These are phyloP conservation scores for Holacanthus passer DNA, from an alignment of 2,113 vertebrate genomes.

Conservation along the genomic window DNA sequence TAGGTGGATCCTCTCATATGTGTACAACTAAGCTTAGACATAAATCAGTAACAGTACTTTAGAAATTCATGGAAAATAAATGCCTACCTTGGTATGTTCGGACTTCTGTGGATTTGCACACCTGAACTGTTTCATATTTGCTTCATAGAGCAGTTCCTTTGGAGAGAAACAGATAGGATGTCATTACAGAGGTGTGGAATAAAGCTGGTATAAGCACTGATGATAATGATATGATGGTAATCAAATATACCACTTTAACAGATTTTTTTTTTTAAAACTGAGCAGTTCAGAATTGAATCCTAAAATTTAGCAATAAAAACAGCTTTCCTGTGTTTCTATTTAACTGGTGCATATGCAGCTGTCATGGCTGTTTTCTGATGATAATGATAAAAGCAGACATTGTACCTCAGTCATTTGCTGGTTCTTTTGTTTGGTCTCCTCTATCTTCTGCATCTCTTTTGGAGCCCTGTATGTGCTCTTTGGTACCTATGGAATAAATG, in stretches of 20 bases:
- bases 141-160: slow-evolving; percentile 85
- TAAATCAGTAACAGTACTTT: not conserved
- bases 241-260: not conserved
- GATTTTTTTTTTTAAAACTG: not conserved
- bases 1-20: not conserved
- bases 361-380: not conserved
- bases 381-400: slow-evolving; percentile 11
- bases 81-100: slow-evolving; percentile 80
- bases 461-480: slow-evolving; percentile 85
- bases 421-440: slow-evolving; percentile 85
- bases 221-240: not conserved
- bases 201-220: not conserved
- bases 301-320: not conserved
- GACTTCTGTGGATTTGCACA: slow-evolving; percentile 84
- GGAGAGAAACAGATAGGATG: slow-evolving; percentile 28
- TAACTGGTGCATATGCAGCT: not conserved
- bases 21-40: not conserved
- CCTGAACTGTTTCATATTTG: slow-evolving; percentile 82
- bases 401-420: slow-evolving; percentile 86
- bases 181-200: not conserved
- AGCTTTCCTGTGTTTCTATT: no score
- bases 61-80: not conserved
- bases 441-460: slow-evolving; percentile 84
- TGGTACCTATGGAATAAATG: slow-evolving; percentile 86
- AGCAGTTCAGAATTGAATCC: not conserved